Evolutionary conservation across 2,113 vertebrate genomes (phyloP), one percentile per base, ranked within the genome.

Genomic region (Alaudala cheleensis): DNA sequence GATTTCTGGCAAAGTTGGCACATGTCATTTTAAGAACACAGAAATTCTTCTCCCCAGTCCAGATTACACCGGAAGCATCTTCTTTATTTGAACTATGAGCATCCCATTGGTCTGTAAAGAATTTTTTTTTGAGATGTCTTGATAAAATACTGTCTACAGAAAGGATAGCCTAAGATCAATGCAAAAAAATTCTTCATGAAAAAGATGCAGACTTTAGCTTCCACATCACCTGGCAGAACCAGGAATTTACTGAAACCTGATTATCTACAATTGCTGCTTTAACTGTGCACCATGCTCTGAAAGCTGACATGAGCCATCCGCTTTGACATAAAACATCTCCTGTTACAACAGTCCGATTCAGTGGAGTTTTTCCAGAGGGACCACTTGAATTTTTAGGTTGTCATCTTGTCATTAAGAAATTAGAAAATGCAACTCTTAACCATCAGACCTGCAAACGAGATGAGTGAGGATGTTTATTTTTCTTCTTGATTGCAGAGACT

Each of bases 361-460:
- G 31, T 0, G 0, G 49, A 81, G 54, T 42, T 93, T 94, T 92
- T 89, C 91, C 80, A 85, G 73, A 80, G 61, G 84, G 39, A 37
- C 66, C n/a, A 44, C 77, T 92, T 76, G 65, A 88, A 95, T 76
- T 81, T 84, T 71, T 61, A 71, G 54, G 74, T 82, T 92, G 80
- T 73, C 80, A 73, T 83, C 67, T 86, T 23, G 1, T 69, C 69
- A 24, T 86, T 81, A 94, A 86, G 60, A 78, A 91, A 67, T 39
- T 72, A 42, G 51, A 94, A 90, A 95, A 64, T 2, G 1, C 57
- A 83, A 61, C 60, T 45, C 45, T 20, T 60, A 74, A 53, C 0
- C 0, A 45, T 77, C 65, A 92, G 26, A 22, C 14, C n/a, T 81
- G 25, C 71, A 67, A 71, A 90, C 78, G 57, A 66, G 47, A 69